Evolutionary conservation across 2,888 invertebrate genomes (phyloP).

Genomic region (Plagodis pulveraria): DNA sequence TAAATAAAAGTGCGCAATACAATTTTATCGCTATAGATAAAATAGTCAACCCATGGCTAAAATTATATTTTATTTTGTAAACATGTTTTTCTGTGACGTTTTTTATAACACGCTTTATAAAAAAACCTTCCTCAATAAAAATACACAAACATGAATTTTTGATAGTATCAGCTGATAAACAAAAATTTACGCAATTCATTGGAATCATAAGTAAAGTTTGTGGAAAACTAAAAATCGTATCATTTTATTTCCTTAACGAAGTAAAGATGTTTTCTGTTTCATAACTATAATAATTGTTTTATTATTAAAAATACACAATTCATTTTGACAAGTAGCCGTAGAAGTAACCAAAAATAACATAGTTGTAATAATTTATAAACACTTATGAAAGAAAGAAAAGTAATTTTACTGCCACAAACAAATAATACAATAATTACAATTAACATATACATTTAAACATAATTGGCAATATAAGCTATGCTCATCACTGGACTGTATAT

Average conservation of each 20-base stretch:
- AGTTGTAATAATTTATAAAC: neutral
- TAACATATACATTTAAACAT: too few relatives aligned
- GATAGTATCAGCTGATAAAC: slow-evolving; percentile 15
- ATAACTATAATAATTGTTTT: slow-evolving; percentile 17
- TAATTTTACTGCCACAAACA: too few relatives aligned
- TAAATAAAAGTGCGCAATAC: slow-evolving; percentile 55
- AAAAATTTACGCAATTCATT: slow-evolving; percentile 9
- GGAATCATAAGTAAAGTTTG: neutral
- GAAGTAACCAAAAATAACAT: neutral
- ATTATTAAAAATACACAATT: neutral
- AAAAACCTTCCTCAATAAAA: slow-evolving; percentile 30
- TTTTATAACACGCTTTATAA: slow-evolving; percentile 28
- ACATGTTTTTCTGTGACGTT: slow-evolving; percentile 47
- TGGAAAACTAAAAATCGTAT: too few relatives aligned
- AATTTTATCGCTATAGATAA: slow-evolving; percentile 53
- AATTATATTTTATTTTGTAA: slow-evolving; percentile 51
- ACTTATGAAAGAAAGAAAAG: too few relatives aligned
- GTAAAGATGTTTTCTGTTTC: neutral
- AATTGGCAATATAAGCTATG: too few relatives aligned
- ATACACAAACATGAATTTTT: slow-evolving; percentile 12
- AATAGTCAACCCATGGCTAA: slow-evolving; percentile 56
- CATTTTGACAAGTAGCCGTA: neutral
- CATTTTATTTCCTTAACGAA: too few relatives aligned
- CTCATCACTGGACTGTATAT: too few relatives aligned
- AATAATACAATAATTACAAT: too few relatives aligned